These are phyloP conservation scores for Sarcoramphus papa DNA, from an alignment of 2,797 vertebrate genomes.

Conservation along the genomic window DNA sequence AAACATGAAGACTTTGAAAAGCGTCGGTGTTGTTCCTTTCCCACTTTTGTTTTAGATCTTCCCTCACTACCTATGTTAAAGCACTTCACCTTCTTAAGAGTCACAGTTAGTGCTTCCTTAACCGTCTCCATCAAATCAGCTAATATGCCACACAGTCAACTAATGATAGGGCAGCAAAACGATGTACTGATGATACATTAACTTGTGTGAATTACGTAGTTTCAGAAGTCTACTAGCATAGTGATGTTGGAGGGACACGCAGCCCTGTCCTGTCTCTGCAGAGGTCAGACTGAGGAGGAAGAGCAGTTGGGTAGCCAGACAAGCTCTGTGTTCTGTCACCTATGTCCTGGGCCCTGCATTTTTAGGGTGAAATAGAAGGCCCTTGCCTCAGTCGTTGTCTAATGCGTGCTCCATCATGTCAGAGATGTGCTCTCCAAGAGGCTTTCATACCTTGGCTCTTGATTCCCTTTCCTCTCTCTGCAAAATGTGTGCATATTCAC, in stretches of 20 bases:
- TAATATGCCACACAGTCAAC: background rate
- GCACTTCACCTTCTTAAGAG: background rate
- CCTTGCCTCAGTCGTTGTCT: background rate
- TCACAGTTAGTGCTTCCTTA: background rate
- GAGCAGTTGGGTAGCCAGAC: background rate
- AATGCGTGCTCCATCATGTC: fast-evolving
- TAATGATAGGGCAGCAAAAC: background rate
- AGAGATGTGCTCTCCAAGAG: background rate
- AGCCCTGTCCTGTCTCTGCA: background rate
- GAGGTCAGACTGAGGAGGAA: background rate
- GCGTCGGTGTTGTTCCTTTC: background rate
- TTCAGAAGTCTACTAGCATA: background rate
- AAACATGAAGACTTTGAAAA: background rate
- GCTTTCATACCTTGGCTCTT: background rate
- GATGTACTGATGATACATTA: too few relatives aligned
- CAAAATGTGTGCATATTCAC: fast-evolving
- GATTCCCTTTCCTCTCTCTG: background rate
- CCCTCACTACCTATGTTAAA: background rate
- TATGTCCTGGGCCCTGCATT: background rate
- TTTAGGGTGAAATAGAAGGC: background rate
- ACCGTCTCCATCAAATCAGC: background rate
- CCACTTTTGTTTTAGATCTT: background rate
- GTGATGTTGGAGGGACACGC: background rate
- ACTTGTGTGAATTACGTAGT: fast-evolving
- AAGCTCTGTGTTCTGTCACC: background rate